These are phyloP conservation scores for Felis chaus DNA, from an alignment of 2,113 vertebrate genomes.

Conservation along the genomic window DNA sequence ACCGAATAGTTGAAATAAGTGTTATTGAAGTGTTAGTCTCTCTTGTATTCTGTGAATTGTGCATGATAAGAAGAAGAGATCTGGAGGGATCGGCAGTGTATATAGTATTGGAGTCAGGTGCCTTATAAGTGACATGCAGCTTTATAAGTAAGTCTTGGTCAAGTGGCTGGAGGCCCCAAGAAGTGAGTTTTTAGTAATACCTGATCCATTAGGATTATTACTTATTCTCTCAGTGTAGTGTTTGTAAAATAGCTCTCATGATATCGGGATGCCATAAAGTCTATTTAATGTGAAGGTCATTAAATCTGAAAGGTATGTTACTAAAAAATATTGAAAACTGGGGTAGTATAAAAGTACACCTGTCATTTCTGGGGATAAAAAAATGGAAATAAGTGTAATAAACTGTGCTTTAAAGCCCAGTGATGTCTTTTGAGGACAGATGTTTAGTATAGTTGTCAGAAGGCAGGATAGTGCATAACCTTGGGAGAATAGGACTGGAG, in stretches of 20 bases:
- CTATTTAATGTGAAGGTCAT: not conserved
- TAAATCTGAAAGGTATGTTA: not conserved
- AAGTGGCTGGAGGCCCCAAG: not conserved
- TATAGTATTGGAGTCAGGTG: not conserved
- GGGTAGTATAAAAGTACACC: not conserved
- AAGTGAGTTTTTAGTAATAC: not conserved
- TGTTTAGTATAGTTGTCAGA: not conserved
- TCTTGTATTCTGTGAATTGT: not conserved
- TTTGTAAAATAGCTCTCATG: not conserved
- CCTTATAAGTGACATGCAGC: not conserved
- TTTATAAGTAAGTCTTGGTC: not conserved
- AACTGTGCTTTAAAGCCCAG: not conserved
- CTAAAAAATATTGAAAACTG: not conserved
- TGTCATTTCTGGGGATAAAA: not conserved
- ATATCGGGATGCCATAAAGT: not conserved
- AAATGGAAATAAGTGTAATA: not conserved
- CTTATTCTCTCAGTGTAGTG: not conserved
- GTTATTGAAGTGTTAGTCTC: not conserved
- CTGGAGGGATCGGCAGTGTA: not conserved
- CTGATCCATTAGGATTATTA: not conserved
- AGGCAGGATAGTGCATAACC: not conserved
- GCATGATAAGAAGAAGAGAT: not conserved
- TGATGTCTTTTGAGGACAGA: not conserved
- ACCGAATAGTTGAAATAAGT: not conserved
- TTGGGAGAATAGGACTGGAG: not conserved